Conservation (phyloP, 2,113 vertebrate genomes). For the Pampusana beccarii region DNA sequence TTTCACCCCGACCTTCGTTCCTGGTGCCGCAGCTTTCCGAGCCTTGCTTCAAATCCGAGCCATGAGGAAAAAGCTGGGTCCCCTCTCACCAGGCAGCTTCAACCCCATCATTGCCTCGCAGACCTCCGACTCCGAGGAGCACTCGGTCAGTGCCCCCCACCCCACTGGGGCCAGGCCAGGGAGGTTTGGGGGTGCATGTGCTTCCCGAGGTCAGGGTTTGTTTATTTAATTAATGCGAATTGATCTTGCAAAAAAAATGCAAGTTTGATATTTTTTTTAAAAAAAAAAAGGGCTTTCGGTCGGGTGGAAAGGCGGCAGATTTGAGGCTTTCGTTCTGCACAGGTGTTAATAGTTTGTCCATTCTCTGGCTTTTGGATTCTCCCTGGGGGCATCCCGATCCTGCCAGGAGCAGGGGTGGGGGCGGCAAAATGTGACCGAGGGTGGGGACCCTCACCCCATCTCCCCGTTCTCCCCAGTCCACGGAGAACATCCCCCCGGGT, state of each 20-base stretch:
- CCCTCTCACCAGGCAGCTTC: conserved; percentile 87
- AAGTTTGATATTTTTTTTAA: background rate
- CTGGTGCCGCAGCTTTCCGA: conserved; percentile 82
- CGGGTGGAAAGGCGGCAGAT: background rate
- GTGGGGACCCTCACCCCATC: background rate
- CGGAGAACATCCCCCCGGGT: conserved; percentile 92
- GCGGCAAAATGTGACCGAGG: fast-evolving
- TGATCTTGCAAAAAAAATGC: background rate
- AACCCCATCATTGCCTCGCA: conserved; percentile 95
- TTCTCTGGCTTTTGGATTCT: background rate
- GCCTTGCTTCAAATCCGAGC: conserved; percentile 97
- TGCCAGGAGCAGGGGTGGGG: background rate
- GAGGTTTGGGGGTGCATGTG: background rate
- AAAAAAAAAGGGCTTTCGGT: fast-evolving
- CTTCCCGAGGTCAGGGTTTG: background rate
- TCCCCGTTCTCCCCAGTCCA: conserved; percentile 76
- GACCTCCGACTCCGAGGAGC: conserved; percentile 93
- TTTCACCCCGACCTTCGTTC: background rate
- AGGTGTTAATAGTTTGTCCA: background rate
- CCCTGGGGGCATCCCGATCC: background rate
- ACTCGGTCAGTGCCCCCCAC: conserved; percentile 81
- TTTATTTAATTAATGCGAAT: background rate
- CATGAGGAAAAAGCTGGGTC: conserved; percentile 94
- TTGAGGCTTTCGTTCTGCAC: background rate
- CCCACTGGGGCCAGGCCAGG: background rate